phyloP scores from a whole-genome alignment of 2,888 invertebrate genomes.

The Andrena hattorfiana region DNA sequence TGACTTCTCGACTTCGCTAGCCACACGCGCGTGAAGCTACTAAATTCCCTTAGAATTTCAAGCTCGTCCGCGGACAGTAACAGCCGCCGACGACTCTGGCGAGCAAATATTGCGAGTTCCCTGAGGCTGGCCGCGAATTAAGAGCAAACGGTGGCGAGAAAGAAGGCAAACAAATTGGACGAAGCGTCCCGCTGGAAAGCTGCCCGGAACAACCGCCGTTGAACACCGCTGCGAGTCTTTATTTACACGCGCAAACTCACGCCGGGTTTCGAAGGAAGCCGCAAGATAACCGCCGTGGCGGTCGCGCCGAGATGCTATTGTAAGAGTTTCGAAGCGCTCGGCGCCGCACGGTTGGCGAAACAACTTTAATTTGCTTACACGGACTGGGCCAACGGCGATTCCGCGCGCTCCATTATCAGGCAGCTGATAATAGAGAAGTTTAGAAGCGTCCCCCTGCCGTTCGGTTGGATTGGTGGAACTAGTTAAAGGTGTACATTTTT shows the following conservation, averaged over 20 bases:
- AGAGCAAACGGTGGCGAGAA: conserved; percentile 31
- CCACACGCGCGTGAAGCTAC: not conserved
- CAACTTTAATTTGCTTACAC: conserved; percentile 56
- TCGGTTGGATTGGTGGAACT: too few species aligned
- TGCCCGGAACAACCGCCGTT: conserved; percentile 47
- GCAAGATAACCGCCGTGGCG: conserved; percentile 40
- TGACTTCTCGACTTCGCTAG: too few species aligned
- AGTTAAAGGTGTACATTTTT: conserved; percentile 14
- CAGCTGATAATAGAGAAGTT: conserved; percentile 50
- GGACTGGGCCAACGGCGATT: not conserved
- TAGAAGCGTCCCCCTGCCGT: not conserved
- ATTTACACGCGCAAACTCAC: conserved; percentile 54
- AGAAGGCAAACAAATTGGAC: conserved; percentile 58
- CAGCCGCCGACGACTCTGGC: conserved; percentile 21
- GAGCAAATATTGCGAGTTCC: conserved; percentile 27
- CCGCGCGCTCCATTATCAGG: conserved; percentile 22
- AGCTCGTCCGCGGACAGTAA: not conserved
- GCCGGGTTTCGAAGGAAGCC: conserved; percentile 30
- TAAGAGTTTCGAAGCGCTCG: conserved; percentile 42
- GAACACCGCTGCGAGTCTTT: conserved; percentile 36
- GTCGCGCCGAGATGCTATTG: conserved; percentile 14
- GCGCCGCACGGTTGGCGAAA: not conserved
- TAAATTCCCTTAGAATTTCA: conserved; percentile 2
- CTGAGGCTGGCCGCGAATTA: conserved; percentile 27
- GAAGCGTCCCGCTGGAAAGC: conserved; percentile 49